Percentiles rank a stretch among this genome's conserved stretches.
phyloP scores from a whole-genome alignment of 1,140 invertebrate species.

The Ruditapes philippinarum region DNA sequence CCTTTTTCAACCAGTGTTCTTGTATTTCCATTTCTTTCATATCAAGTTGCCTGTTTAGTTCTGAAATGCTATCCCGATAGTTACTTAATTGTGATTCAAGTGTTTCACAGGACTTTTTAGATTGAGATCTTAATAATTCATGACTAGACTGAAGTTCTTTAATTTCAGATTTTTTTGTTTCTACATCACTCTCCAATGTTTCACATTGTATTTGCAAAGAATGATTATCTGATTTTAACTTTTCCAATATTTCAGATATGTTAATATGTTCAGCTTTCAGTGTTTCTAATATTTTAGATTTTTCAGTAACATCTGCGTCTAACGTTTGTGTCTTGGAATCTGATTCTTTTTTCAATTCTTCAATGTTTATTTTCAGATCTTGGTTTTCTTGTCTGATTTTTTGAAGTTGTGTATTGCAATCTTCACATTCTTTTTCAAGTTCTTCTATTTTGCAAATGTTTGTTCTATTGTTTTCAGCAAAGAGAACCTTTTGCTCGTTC shows the following conservation, averaged over 20 bases:
- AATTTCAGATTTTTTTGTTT: background rate
- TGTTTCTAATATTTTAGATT: background rate
- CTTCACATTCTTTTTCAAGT: background rate
- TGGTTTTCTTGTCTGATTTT: background rate
- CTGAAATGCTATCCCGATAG: background rate
- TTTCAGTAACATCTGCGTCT: background rate
- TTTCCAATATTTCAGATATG: background rate
- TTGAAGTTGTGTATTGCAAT: background rate
- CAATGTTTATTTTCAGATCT: background rate
- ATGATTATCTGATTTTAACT: background rate
- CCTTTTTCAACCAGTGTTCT: background rate
- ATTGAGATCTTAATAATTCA: background rate
- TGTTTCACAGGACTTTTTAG: background rate
- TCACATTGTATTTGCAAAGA: background rate
- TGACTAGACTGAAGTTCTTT: conserved; percentile 15
- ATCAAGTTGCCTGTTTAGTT: background rate
- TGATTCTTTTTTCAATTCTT: background rate
- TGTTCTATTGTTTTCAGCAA: background rate
- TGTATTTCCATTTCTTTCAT: conserved; percentile 11
- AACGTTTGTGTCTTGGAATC: background rate
- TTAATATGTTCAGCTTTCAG: background rate
- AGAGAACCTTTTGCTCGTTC: background rate
- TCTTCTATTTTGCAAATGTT: background rate
- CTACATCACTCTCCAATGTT: background rate
- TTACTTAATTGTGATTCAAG: background rate